Percentiles rank a stretch among this genome's conserved stretches.
phyloP scores from a whole-genome alignment of 2,797 vertebrate species.

The Acrossocheilus wenchowensis region DNA sequence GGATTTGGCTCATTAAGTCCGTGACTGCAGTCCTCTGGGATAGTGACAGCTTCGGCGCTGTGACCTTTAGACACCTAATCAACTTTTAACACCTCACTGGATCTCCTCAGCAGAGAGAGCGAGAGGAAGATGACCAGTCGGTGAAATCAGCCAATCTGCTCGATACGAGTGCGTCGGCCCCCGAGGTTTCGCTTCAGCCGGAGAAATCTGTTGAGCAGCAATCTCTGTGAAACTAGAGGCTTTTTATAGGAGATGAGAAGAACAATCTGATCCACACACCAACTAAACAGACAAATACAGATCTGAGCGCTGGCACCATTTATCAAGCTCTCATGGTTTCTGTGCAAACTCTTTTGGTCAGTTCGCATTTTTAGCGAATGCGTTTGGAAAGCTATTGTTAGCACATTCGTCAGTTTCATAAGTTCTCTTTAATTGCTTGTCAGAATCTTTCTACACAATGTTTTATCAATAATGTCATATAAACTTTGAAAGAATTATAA shows the following conservation, averaged over 20 bases:
- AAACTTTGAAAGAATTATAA: constrained; percentile 2
- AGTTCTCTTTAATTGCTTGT: constrained; percentile 65
- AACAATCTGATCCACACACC: constrained; percentile 5
- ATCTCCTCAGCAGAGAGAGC: constrained; percentile 59
- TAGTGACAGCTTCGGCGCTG: constrained; percentile 76
- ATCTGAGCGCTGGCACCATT: not conserved
- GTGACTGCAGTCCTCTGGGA: constrained; percentile 73
- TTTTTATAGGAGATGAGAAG: constrained; percentile 34
- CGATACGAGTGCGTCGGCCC: constrained; percentile 7
- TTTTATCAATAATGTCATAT: constrained; percentile 53
- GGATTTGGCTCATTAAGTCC: constrained; percentile 67
- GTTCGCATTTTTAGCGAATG: not conserved
- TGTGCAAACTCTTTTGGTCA: constrained; percentile 25
- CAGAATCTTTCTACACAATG: constrained; percentile 48
- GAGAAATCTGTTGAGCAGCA: constrained; percentile 25
- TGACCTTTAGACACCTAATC: constrained; percentile 86
- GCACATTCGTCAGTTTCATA: constrained; percentile 65
- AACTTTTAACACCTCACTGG: constrained; percentile 84
- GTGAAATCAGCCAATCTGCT: constrained; percentile 50
- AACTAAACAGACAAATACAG: constrained; percentile 38
- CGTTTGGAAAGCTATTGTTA: constrained; percentile 67
- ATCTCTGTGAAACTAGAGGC: constrained; percentile 25
- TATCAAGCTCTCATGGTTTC: constrained; percentile 21
- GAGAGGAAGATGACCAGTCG: constrained; percentile 50
- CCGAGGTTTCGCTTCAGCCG: constrained; percentile 40